These are phyloP conservation scores for Anguilla japonica DNA, from an alignment of 2,113 vertebrate genomes.

Conservation along the genomic window DNA sequence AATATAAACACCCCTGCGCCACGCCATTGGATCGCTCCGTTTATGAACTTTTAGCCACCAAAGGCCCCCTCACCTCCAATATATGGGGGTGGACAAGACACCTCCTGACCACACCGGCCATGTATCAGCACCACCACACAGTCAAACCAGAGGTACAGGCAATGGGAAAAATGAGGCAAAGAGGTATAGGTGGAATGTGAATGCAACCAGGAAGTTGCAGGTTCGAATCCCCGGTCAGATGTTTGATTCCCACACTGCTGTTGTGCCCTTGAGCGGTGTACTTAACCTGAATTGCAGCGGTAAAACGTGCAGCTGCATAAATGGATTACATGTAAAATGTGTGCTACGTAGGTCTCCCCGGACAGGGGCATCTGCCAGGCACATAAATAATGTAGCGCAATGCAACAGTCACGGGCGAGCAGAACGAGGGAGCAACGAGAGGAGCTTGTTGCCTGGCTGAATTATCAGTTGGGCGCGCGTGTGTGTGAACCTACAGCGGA, in stretches of 20 bases:
- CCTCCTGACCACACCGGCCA: background rate
- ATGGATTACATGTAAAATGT: background rate
- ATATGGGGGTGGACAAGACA: slow-evolving; percentile 18
- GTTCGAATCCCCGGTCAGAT: background rate
- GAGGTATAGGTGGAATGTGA: background rate
- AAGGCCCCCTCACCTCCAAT: slow-evolving; percentile 35
- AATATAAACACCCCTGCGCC: slow-evolving; percentile 33
- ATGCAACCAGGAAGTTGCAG: background rate
- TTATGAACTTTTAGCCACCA: slow-evolving; percentile 35
- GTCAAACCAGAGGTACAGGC: background rate
- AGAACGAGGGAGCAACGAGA: background rate
- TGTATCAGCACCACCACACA: background rate
- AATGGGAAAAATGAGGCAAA: background rate
- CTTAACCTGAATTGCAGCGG: background rate
- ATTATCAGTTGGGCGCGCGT: background rate
- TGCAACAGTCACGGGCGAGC: background rate
- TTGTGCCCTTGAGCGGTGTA: background rate
- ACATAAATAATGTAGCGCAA: background rate
- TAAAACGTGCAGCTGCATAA: background rate
- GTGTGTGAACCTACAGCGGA: background rate
- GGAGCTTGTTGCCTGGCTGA: background rate
- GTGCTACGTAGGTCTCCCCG: background rate
- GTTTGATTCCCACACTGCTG: background rate
- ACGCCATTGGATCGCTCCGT: slow-evolving; percentile 23
- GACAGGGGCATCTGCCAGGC: background rate